Evolutionary conservation across 37 sponge, comb jelly and placozoan genomes (phyloP).

Genomic region (Cliona cf. orientalis): DNA sequence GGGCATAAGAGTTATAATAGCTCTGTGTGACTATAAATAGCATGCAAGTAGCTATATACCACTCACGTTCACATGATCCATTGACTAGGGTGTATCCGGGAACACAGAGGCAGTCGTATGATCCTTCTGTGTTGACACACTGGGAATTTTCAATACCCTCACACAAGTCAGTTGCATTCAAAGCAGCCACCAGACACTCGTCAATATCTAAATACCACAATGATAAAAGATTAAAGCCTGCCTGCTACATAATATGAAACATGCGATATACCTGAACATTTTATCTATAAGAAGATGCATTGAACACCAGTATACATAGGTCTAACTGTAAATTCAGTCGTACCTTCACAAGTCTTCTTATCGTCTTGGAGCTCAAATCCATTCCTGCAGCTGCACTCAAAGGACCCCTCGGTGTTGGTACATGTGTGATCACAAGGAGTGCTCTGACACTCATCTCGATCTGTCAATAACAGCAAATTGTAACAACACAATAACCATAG

Average conservation of each 20-base stretch:
- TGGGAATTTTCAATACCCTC: not conserved
- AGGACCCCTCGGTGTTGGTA: slow-evolving; percentile 26
- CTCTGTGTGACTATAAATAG: too few relatives aligned
- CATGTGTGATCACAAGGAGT: slow-evolving; percentile 25
- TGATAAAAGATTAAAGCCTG: not conserved
- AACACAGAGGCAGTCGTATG: slow-evolving; percentile 4
- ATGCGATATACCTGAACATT: not conserved
- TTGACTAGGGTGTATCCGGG: too few relatives aligned
- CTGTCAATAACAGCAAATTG: not conserved
- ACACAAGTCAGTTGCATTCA: not conserved
- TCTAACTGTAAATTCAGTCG: not conserved
- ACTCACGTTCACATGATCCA: too few relatives aligned
- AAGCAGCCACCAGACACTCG: slow-evolving; percentile 8
- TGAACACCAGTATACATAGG: too few relatives aligned
- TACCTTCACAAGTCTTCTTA: not conserved
- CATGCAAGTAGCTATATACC: too few relatives aligned
- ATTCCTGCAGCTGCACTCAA: not conserved
- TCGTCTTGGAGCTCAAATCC: slow-evolving; percentile 13
- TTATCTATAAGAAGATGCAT: not conserved
- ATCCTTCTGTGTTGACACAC: slow-evolving; percentile 22
- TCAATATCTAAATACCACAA: slow-evolving; percentile 12
- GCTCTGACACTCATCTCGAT: slow-evolving; percentile 6
- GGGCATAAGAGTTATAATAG: too few relatives aligned
- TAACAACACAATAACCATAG: not conserved
- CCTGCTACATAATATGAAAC: not conserved